phyloP scores from a whole-genome alignment of 2,888 invertebrate species.

The Stenodera caucasica region DNA sequence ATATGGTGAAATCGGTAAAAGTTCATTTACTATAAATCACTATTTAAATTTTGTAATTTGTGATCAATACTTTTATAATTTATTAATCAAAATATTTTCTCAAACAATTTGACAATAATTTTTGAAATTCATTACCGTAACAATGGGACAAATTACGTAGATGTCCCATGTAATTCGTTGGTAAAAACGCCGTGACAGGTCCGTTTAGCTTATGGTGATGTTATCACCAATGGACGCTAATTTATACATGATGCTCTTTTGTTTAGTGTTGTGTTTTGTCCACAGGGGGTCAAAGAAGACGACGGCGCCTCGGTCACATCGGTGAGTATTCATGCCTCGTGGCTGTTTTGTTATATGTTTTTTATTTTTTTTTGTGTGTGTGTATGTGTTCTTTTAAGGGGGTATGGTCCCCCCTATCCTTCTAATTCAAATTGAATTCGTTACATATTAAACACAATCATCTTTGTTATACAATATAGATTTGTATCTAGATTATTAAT shows the following conservation, averaged over 20 bases:
- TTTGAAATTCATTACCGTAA: conserved; percentile 18
- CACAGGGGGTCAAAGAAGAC: conserved; percentile 72
- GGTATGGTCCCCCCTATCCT: neutral
- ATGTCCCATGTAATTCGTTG: conserved; percentile 52
- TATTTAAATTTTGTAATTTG: conserved; percentile 1
- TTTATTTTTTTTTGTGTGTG: neutral
- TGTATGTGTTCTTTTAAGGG: neutral
- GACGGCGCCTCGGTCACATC: conserved; percentile 71
- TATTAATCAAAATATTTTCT: no score
- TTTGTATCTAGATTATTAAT: conserved; percentile 41
- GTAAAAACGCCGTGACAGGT: conserved; percentile 55
- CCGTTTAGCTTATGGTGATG: conserved; percentile 52
- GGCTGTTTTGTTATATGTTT: conserved; percentile 9
- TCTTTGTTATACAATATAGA: conserved; percentile 25
- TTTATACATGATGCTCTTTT: conserved; percentile 56
- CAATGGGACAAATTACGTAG: conserved; percentile 52
- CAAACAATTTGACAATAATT: no score
- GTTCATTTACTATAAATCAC: neutral
- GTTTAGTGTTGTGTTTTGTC: conserved; percentile 57
- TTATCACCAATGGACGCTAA: conserved; percentile 51
- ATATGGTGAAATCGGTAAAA: conserved; percentile 7
- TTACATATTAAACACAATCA: conserved; percentile 29
- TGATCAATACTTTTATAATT: no score
- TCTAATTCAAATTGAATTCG: conserved; percentile 28
- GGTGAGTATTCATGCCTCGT: conserved; percentile 61